Base-by-base conservation (phyloP, 2,113 vertebrate species). In the Phoxinus phoxinus region DNA sequence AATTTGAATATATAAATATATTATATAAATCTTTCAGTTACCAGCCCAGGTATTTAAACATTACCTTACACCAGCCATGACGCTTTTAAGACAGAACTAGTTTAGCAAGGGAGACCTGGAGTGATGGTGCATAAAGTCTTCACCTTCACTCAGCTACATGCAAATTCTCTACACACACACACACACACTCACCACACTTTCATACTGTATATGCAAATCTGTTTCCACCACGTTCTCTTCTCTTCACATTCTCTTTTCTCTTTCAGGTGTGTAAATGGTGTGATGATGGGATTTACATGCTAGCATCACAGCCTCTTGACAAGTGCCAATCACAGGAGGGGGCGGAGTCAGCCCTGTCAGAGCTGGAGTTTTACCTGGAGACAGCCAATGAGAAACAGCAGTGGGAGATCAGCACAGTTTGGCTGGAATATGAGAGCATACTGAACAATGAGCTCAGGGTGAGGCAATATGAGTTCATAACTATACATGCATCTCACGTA, bases 271-370 rank as follows among this genome's bases (percentile, higher is more conserved):
- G 96, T 87, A 96, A 94, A 87, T 99, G 97, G 97, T 97, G 96
- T 0, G 97, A 99, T 32, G 96, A 97, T 89, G 98, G 98, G 12
- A 97, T 99, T 86, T 99, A 97, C 91, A 92, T 99, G 90, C 94
- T 99, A 92, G 98, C 98, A 17, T 98, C 96, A 0, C 98, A 99
- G 89, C 96, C 96, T 0, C 97, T 99, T 75, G 98, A 99, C 93
- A 99, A 97, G 88, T 99, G 97, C 91, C 97, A 99, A 88, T 97
- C 97, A 69, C 98, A 99, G 56, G 98, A 99, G 25, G 98, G 98
- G 7, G 98, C 98, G 0, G 97, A 99, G 94, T 94, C 96, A 0
- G 97, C 98, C 0, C 93, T 99, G 71, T 96, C 96, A 89, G 98
- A 99, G 88, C 95, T 99, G 0, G 97, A 99, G 94, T 95, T 92